Base-by-base conservation (phyloP, 2,888 invertebrate species). In the Papilio demoleus region DNA sequence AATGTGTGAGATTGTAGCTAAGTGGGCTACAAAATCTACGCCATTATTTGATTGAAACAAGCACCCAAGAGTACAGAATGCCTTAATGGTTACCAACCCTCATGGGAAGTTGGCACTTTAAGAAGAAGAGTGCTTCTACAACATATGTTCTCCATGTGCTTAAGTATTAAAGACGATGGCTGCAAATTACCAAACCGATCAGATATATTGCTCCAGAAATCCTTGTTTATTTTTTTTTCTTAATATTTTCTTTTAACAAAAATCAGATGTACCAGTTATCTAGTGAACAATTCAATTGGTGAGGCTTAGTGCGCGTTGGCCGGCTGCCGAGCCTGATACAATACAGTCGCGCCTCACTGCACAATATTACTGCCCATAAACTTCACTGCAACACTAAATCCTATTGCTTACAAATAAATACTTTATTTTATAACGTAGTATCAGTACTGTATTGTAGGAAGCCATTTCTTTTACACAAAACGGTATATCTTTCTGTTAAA, bases 291-390 rank as follows among this genome's bases (percentile, higher is more conserved):
- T 60, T 67, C 47, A 67, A 60, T 67, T 50, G 50, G 36, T 50
- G 17, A 4, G 53, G 67, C 34, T 67, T 17, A 50, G 36, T n/a
- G n/a, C 17, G 47, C 50, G 60, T 67, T 67, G 67, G 67, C 67
- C 36, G 40, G 12, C 47, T 61, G 67, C 67, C 67, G 60, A 67
- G 50, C 19, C 12, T 22, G 24, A 60, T 67, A 59, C 67, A 67
- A 27, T 65, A 59, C 34, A 34, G 19, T 8, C 8, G n/a, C 9
- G 45, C 40, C 27, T 56, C 53, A 65, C 50, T 36, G 17, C 50
- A 60, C 67, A 38, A 61, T 67, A 67, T 67, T 60, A 61, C 67
- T 38, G 36, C 17, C 67, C 45, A 60, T 67, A 67, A 60, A 60
- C 22, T 40, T 67, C 60, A 60, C 50, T 38, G n/a, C 22, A 50